Evolutionary conservation across 2,888 invertebrate genomes (phyloP).

Genomic region (Scotopteryx bipunctaria): DNA sequence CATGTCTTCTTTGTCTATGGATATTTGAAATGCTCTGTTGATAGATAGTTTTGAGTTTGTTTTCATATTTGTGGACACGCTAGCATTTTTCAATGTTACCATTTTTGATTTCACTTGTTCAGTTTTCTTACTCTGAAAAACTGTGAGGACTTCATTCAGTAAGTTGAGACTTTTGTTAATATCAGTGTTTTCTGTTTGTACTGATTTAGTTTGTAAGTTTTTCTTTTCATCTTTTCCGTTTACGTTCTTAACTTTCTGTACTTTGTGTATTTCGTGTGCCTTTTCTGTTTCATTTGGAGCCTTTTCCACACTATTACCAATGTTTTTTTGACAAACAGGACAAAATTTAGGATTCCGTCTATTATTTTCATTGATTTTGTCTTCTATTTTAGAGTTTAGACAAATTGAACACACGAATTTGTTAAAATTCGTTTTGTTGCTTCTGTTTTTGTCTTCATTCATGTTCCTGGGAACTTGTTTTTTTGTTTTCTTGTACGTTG

Average conservation of each 20-base stretch:
- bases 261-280: conserved; percentile 21
- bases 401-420: conserved; percentile 65
- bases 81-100: conserved; percentile 55
- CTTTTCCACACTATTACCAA: conserved; percentile 21
- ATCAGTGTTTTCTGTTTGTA: conserved; percentile 59
- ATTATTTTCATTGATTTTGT: conserved; percentile 38
- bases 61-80: conserved; percentile 51
- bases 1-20: conserved; percentile 55
- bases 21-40: conserved; percentile 56
- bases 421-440: conserved; percentile 32
- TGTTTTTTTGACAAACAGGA: conserved; percentile 49
- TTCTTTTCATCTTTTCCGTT: neutral
- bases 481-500: conserved; percentile 47
- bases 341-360: conserved; percentile 41
- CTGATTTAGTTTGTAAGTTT: conserved; percentile 27
- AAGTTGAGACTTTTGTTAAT: conserved; percentile 52
- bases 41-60: conserved; percentile 42
- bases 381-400: conserved; percentile 44
- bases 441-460: conserved; percentile 33
- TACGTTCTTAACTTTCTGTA: conserved; percentile 12
- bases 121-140: conserved; percentile 64
- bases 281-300: conserved; percentile 18
- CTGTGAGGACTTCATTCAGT: conserved; percentile 70
- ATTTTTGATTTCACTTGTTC: conserved; percentile 45
- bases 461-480: conserved; percentile 30